Percentiles rank a stretch among this genome's conserved stretches.
Evolutionary conservation across 2,797 vertebrate genomes (phyloP).

Genomic region (Bothrops alternatus): DNA sequence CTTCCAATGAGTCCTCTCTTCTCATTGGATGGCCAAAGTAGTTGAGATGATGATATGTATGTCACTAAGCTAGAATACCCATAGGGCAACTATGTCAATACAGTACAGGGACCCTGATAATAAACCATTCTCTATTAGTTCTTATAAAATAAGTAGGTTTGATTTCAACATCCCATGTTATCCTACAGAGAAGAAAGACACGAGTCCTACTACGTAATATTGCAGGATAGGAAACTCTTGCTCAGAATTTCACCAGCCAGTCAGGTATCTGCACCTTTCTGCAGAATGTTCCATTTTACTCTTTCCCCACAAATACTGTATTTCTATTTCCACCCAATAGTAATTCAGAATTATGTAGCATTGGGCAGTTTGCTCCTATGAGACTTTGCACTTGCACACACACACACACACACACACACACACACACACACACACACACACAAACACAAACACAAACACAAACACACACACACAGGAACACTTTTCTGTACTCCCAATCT

Average conservation of each 20-base stretch:
- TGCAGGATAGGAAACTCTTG: background rate
- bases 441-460: accelerated
- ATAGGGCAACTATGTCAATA: background rate
- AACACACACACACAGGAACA: background rate
- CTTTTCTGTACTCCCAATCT: background rate
- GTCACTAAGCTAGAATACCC: background rate
- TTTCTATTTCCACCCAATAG: background rate
- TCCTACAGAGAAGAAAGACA: background rate
- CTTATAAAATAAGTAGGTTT: background rate
- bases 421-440: background rate
- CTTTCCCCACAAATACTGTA: background rate
- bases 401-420: too few species aligned
- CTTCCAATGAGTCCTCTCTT: background rate
- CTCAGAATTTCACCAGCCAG: background rate
- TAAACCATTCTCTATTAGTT: background rate
- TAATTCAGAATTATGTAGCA: background rate
- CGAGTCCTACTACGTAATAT: background rate
- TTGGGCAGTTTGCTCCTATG: background rate
- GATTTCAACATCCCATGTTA: background rate
- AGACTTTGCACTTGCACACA: background rate
- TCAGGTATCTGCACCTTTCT: background rate
- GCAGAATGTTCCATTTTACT: background rate
- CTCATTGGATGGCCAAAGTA: background rate
- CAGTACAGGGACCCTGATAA: background rate
- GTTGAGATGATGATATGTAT: background rate